These are phyloP conservation scores for Triplophysa rosa DNA, from an alignment of 2,113 vertebrate genomes.

Conservation along the genomic window DNA sequence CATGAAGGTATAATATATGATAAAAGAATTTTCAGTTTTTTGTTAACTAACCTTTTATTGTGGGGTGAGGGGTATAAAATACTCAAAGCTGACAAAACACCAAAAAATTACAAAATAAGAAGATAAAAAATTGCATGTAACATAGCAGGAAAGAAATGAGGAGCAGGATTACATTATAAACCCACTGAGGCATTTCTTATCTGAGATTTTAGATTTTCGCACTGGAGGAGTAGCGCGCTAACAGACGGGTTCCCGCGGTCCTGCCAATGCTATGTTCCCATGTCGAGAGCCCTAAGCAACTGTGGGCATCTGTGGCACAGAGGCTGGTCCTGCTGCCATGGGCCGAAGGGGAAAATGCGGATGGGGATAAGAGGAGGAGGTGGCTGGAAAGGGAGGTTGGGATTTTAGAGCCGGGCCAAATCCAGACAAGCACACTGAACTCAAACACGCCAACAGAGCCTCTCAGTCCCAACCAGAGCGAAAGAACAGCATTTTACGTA, in stretches of 20 bases:
- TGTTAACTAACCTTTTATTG: no score
- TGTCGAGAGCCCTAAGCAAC: slow-evolving; percentile 62
- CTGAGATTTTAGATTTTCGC: slow-evolving; percentile 16
- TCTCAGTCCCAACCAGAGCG: slow-evolving; percentile 46
- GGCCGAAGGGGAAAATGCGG: slow-evolving; percentile 54
- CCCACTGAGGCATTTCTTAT: slow-evolving; percentile 28
- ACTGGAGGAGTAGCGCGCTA: slow-evolving; percentile 20
- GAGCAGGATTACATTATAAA: slow-evolving; percentile 33
- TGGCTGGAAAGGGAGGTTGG: slow-evolving; percentile 34
- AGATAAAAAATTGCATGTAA: background rate
- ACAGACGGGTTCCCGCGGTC: slow-evolving; percentile 60
- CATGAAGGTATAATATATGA: no score
- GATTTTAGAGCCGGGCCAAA: slow-evolving; percentile 66
- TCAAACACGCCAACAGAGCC: slow-evolving; percentile 64
- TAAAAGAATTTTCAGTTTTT: no score
- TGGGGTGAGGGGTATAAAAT: background rate
- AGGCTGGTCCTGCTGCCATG: slow-evolving; percentile 71
- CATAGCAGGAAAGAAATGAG: background rate
- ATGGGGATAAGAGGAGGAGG: background rate
- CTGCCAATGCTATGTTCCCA: slow-evolving; percentile 64
- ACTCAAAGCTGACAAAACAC: slow-evolving; percentile 11
- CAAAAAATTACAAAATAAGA: slow-evolving; percentile 16
- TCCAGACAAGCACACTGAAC: slow-evolving; percentile 65
- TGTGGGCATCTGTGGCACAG: slow-evolving; percentile 67
- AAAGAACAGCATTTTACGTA: slow-evolving; percentile 39